A percentile compares a stretch with the other conserved stretches of the same genome.
These are phyloP conservation scores for Halesus radiatus DNA, from an alignment of 1,140 invertebrate species.

Conservation along the genomic window DNA sequence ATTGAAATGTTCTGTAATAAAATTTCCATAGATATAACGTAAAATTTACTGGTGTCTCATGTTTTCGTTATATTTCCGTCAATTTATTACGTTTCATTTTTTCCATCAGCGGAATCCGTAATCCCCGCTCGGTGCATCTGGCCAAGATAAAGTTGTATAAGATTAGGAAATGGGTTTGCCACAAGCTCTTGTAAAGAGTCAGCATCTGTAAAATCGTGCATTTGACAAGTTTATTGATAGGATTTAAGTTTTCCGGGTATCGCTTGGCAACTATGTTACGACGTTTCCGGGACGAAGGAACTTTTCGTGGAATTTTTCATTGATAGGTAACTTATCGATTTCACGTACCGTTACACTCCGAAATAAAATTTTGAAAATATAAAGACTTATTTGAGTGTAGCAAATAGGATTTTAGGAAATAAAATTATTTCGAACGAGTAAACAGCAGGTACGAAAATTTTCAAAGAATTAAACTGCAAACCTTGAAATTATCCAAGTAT, in stretches of 20 bases:
- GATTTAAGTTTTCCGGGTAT: constrained; percentile 48
- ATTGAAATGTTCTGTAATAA: no score
- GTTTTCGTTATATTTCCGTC: no score
- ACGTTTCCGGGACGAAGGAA: constrained; percentile 9
- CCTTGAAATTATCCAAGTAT: no score
- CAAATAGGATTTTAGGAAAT: no score
- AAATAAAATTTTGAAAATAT: not conserved
- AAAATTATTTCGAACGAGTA: no score
- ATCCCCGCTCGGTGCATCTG: not conserved
- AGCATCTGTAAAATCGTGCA: constrained; percentile 46
- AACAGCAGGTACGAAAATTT: no score
- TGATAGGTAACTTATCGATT: constrained; percentile 15
- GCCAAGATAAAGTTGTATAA: not conserved
- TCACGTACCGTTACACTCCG: not conserved
- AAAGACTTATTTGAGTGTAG: not conserved
- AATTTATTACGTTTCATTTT: no score
- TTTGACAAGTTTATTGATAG: constrained; percentile 56
- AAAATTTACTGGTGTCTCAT: no score
- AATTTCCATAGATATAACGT: no score
- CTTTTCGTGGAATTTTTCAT: constrained; percentile 11
- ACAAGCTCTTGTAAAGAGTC: constrained; percentile 16
- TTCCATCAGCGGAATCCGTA: no score
- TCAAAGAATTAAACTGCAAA: no score
- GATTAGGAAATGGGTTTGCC: constrained; percentile 3
- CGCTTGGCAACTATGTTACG: constrained; percentile 24